phyloP scores from a whole-genome alignment of 64 coral and sea anemone genomes.

The Pocillopora damicornis region DNA sequence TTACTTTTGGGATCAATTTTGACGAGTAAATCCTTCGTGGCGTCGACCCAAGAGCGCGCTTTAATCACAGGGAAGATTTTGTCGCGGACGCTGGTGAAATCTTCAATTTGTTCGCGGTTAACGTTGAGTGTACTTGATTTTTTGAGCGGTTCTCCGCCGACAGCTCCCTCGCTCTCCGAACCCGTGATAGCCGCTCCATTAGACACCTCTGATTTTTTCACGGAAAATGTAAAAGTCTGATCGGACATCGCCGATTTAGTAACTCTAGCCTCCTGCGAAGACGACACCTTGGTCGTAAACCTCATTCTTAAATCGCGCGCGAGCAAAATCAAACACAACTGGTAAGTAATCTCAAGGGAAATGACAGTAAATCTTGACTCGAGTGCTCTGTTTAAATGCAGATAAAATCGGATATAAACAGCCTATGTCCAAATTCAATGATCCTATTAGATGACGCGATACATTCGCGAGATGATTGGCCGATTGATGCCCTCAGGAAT shows the following conservation, averaged over 20 bases:
- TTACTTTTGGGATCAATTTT: slow-evolving; percentile 51
- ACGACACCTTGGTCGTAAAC: slow-evolving; percentile 6
- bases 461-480: neutral
- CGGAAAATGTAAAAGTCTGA: slow-evolving; percentile 12
- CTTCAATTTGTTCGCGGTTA: slow-evolving; percentile 55
- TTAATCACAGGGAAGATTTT: slow-evolving; percentile 76
- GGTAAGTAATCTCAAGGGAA: slow-evolving; percentile 22
- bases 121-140: slow-evolving; percentile 73
- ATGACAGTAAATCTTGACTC: neutral
- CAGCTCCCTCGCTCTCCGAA: slow-evolving; percentile 3
- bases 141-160: slow-evolving; percentile 4
- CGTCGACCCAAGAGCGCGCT: slow-evolving; percentile 61
- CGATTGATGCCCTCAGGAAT: neutral
- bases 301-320: slow-evolving; percentile 4
- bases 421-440: slow-evolving; percentile 17
- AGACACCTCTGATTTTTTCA: slow-evolving; percentile 15
- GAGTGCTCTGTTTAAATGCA: neutral
- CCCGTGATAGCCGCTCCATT: neutral
- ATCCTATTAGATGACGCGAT: slow-evolving; percentile 11
- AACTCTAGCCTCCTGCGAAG: neutral
- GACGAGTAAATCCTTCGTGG: slow-evolving; percentile 62
- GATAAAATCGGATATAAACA: slow-evolving; percentile 23
- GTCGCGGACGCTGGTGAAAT: slow-evolving; percentile 62
- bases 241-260: neutral
- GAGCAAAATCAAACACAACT: neutral